Base-by-base conservation (phyloP, 53 echinoderm and acorn worm genomes). In the Patiria pectinifera region DNA sequence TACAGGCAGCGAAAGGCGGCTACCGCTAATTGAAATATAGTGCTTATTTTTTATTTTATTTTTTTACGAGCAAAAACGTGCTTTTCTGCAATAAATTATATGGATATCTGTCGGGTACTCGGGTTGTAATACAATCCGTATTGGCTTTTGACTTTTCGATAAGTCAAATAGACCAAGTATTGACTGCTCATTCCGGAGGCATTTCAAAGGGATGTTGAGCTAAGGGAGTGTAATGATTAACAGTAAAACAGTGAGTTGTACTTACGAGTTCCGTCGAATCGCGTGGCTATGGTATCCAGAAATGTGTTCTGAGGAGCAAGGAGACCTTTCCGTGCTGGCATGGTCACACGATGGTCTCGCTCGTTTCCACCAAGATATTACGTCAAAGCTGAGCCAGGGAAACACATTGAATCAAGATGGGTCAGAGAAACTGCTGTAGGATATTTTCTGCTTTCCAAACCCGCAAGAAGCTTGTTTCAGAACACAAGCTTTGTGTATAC, bases 181-280 rank as follows among this genome's bases (percentile, higher is more conserved):
- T 35, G 35, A 35, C 35, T 35, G 35, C 35, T 35, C 53, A 53
- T 53, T 53, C 2, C 53, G 5, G 53, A 53, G 53, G 8, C 2
- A 53, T 53, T 53, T 53, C 53, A 53, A 53, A 1, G 53, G 53
- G 53, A 8, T 53, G 53, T 53, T 53, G 8, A 53, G 5, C 8
- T 53, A 53, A 8, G 8, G n/a, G 53, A 53, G 53, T 66, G 19
- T 18, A 66, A 15, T 66, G 19, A 11, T 66, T 66, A 16, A 66
- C 15, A 15, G 66, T 16, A 66, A 66, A 66, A 6, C 3, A 11
- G 60, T 60, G 10, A 10, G 74, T 44, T 84, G 49, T 92, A 96
- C 97, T 97, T 94, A 99, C 99, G 99, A 88, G 99, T 99, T 85
- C 99, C 99, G 84, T 97, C 99, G 78, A 99, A 99, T 58, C 99